Evolutionary conservation across 1,140 invertebrate genomes (phyloP).

Genomic region (Nymphalis io): DNA sequence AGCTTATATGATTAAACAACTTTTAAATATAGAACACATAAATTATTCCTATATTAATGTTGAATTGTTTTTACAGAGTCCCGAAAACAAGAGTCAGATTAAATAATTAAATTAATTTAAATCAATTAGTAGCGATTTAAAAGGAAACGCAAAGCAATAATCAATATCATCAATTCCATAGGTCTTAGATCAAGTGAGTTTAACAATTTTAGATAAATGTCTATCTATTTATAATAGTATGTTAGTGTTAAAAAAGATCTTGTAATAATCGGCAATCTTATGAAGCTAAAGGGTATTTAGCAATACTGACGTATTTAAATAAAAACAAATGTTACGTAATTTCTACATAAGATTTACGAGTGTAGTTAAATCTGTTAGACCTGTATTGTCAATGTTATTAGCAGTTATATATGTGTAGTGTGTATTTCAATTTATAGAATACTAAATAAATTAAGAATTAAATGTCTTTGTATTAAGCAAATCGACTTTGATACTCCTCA

Average conservation of each 20-base stretch:
- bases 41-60: not conserved
- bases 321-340: not conserved
- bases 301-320: not conserved
- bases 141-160: conserved; percentile 71
- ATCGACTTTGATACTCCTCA: not conserved
- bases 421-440: not conserved
- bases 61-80: conserved; percentile 63
- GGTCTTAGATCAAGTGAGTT: conserved; percentile 43
- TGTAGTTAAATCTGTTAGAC: conserved; percentile 4
- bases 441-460: not conserved
- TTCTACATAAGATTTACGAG: not conserved
- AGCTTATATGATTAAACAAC: no score
- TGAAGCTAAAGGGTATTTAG: conserved; percentile 22
- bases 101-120: conserved; percentile 45
- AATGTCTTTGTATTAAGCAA: not conserved
- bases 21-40: no score
- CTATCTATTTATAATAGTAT: conserved; percentile 42
- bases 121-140: conserved; percentile 30
- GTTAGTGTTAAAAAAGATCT: conserved; percentile 23
- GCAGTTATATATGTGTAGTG: not conserved
- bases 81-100: conserved; percentile 57
- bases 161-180: conserved; percentile 55
- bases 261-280: conserved; percentile 22
- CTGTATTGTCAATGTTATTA: not conserved
- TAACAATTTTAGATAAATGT: conserved; percentile 39